These are phyloP conservation scores for Esox niger DNA, from an alignment of 2,113 vertebrate species.

Conservation along the genomic window DNA sequence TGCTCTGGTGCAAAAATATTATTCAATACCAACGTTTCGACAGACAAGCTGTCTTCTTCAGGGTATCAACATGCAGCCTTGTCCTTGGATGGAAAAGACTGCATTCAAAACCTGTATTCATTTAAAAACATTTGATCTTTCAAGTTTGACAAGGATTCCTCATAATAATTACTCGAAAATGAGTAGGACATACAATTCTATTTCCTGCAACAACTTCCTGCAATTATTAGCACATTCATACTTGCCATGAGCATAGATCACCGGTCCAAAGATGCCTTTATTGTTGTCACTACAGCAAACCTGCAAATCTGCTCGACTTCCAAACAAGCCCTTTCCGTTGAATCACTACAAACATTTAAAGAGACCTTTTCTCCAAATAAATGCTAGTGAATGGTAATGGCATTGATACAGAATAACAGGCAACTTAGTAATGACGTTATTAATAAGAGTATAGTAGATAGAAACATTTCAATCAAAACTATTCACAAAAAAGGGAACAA, in stretches of 20 bases:
- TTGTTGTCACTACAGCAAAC: not conserved
- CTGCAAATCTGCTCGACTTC: not conserved
- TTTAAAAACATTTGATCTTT: conserved; percentile 4
- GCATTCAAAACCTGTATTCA: not conserved
- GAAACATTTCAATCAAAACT: not conserved
- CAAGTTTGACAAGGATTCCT: not conserved
- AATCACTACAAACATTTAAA: not conserved
- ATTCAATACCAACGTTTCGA: too few relatives aligned
- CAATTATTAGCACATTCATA: not conserved
- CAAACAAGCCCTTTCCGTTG: too few relatives aligned
- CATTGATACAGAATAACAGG: not conserved
- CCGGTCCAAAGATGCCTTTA: not conserved
- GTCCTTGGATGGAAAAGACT: not conserved
- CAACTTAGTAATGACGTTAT: not conserved
- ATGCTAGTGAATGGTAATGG: not conserved
- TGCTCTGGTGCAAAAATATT: too few relatives aligned
- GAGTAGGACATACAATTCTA: not conserved
- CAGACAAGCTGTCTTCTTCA: too few relatives aligned
- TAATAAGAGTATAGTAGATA: not conserved
- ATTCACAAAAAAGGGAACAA: not conserved
- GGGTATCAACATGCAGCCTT: too few relatives aligned
- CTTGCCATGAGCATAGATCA: not conserved
- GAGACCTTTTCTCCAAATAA: not conserved
- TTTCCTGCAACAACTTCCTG: not conserved
- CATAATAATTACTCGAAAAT: not conserved